These are phyloP conservation scores for Hyles euphorbiae DNA, from an alignment of 1,140 invertebrate genomes.

Conservation along the genomic window DNA sequence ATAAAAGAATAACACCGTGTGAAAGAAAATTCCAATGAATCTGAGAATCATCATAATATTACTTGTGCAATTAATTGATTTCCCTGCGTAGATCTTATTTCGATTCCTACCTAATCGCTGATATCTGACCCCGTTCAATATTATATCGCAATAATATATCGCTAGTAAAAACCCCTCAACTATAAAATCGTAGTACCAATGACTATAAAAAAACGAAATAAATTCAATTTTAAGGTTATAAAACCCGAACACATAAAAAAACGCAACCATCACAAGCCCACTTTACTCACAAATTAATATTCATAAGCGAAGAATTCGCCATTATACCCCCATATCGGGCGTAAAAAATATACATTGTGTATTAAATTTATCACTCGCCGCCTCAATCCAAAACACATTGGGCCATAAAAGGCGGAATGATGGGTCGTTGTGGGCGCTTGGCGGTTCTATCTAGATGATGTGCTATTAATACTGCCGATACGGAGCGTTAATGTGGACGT, in stretches of 20 bases:
- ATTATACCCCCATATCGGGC: background rate
- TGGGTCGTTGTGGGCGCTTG: slow-evolving; percentile 25
- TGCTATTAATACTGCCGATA: slow-evolving; percentile 59
- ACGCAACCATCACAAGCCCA: background rate
- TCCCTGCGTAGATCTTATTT: too few species aligned
- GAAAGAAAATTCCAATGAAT: background rate
- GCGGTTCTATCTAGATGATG: slow-evolving; percentile 55
- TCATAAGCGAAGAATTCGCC: background rate
- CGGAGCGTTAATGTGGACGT: slow-evolving; percentile 40
- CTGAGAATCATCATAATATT: background rate
- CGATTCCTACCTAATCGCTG: too few species aligned
- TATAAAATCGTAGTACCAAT: too few species aligned
- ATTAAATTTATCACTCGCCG: slow-evolving; percentile 47
- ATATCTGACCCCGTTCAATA: too few species aligned
- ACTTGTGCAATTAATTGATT: background rate
- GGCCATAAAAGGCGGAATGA: slow-evolving; percentile 39
- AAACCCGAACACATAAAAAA: too few species aligned
- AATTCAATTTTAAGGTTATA: too few species aligned
- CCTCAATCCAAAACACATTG: slow-evolving; percentile 42
- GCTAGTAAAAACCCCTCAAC: too few species aligned
- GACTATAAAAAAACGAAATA: too few species aligned
- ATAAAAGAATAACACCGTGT: background rate
- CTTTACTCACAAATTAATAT: background rate
- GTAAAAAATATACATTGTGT: slow-evolving; percentile 24
- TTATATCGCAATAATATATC: too few species aligned